phyloP scores from a whole-genome alignment of 2,113 vertebrate species.

The Tympanuchus pallidicinctus region DNA sequence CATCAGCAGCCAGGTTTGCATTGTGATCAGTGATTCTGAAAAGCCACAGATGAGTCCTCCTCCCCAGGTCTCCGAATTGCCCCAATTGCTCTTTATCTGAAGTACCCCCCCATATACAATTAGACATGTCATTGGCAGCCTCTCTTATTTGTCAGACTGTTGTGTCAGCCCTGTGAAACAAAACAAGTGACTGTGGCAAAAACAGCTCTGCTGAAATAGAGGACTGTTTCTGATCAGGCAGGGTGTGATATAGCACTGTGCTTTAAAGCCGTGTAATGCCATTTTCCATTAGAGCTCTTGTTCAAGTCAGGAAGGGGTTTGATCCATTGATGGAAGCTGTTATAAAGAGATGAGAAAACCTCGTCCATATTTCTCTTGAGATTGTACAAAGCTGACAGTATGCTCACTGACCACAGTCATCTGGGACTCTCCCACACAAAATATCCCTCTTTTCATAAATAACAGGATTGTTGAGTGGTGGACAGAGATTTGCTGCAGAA shows the following conservation, averaged over 20 bases:
- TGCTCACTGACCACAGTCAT: conserved; percentile 35
- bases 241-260: neutral
- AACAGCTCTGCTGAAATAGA: conserved; percentile 7
- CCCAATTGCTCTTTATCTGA: neutral
- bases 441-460: conserved; percentile 58
- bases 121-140: neutral
- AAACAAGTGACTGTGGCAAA: neutral
- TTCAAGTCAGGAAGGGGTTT: neutral
- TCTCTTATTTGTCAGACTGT: neutral
- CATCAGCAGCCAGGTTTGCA: neutral
- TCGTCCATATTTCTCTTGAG: conserved; percentile 59
- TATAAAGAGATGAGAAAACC: conserved; percentile 33
- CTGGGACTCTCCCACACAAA: conserved; percentile 37
- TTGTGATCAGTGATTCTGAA: neutral
- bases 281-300: conserved; percentile 42
- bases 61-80: neutral
- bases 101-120: too few species aligned
- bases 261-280: conserved; percentile 26
- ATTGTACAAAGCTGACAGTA: conserved; percentile 33
- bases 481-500: conserved; percentile 54
- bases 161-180: neutral
- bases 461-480: conserved; percentile 5
- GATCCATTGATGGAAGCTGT: conserved; percentile 53
- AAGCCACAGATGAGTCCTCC: neutral
- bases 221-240: neutral